Base-by-base conservation (phyloP, 2,113 vertebrate species). In the Psilopsiagon aurifrons region DNA sequence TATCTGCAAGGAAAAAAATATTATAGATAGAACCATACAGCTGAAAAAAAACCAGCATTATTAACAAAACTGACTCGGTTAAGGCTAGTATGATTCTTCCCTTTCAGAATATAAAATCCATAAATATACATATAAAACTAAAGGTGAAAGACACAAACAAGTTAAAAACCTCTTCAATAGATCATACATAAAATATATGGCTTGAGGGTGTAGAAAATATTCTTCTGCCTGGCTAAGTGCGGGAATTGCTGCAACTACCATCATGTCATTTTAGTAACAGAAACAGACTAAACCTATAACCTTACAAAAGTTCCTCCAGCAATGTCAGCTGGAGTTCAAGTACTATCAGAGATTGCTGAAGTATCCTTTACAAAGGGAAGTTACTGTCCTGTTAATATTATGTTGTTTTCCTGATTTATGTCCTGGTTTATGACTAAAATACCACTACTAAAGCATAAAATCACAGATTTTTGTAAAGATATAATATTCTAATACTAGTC, bases 361-460 rank as follows among this genome's bases (percentile, higher is more conserved):
- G 10, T 41, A 49, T 25, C 78, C 71, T 95, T 93, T 81, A 77
- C 47, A 76, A 55, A 74, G 31, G 87, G 68, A 87, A 92, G 51
- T 67, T 57, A 86, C 75, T 71, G 28, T 57, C 62, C 39, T 77
- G 57, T 88, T 78, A 81, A 93, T 79, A 73, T 81, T 81, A 37
- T 66, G 92, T 60, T 92, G n/a, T 94, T 96, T 87, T 86, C 73
- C n/a, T 43, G 59, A 35, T 78, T 79, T 96, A 59, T 92, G 39
- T 75, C 35, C 52, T 43, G 51, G 33, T 31, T 85, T 88, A 63
- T 75, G 22, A 9, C n/a, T 60, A n/a, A 92, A 9, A 68, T 22
- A 75, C 37, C 27, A 87, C 13, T 70, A 68, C 67, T 80, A 95
- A 82, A 25, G 47, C 93, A 81, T 47, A 90, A 91, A 88, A 86